Evolutionary conservation across 2,797 vertebrate genomes (phyloP).

Genomic region (Sphenodon punctatus): DNA sequence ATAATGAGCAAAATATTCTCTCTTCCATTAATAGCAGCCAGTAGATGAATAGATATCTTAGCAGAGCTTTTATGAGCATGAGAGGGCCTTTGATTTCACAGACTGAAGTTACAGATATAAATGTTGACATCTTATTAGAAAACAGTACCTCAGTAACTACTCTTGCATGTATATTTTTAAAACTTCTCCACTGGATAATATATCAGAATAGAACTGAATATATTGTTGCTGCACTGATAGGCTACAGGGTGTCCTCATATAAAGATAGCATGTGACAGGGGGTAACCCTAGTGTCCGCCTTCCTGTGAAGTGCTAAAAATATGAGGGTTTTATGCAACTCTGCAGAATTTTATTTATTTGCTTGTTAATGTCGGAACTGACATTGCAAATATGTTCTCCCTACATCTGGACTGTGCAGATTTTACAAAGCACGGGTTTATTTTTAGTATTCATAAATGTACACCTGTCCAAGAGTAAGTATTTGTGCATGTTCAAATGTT

Average conservation of each 20-base stretch:
- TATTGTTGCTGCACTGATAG: background rate
- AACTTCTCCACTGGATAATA: constrained; percentile 19
- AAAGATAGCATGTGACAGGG: background rate
- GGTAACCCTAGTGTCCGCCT: background rate
- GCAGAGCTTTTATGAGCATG: too few species aligned
- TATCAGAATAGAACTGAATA: constrained; percentile 17
- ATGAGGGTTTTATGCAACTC: background rate
- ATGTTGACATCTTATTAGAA: constrained; percentile 40
- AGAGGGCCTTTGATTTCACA: constrained; percentile 46
- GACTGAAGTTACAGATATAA: constrained; percentile 20
- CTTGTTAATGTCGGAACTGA: too few species aligned
- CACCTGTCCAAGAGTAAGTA: background rate
- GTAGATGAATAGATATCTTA: background rate
- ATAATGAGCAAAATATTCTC: background rate
- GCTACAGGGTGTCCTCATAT: background rate
- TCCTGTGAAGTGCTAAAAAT: background rate
- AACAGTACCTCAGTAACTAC: constrained; percentile 9
- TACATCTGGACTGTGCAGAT: background rate
- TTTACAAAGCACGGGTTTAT: background rate
- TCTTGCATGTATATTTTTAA: background rate
- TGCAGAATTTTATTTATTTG: too few species aligned
- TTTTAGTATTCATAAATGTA: background rate
- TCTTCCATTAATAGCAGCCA: background rate
- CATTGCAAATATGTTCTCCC: background rate
- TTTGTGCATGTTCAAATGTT: too few species aligned